phyloP scores from a whole-genome alignment of 1,140 invertebrate genomes.

The Coelopa frigida region DNA sequence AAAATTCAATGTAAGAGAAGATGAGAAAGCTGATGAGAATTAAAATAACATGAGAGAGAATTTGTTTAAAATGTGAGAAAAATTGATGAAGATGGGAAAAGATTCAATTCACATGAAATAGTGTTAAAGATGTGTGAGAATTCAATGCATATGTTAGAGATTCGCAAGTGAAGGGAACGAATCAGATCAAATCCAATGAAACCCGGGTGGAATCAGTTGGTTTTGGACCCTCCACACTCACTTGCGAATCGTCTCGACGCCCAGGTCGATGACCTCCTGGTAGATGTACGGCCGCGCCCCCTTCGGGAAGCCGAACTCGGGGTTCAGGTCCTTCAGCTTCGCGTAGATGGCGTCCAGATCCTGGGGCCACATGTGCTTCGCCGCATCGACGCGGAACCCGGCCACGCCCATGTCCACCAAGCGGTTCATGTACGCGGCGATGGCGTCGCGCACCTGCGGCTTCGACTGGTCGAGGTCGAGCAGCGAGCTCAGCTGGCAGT shows the following conservation, averaged over 20 bases:
- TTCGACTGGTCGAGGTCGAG: constrained; percentile 60
- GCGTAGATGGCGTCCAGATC: constrained; percentile 58
- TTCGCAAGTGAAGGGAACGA: too few relatives aligned
- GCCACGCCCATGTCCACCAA: constrained; percentile 67
- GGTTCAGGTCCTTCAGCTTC: constrained; percentile 54
- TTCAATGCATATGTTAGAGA: too few relatives aligned
- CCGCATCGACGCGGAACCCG: constrained; percentile 65
- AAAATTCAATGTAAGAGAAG: too few relatives aligned
- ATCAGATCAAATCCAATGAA: too few relatives aligned
- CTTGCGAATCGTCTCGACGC: constrained; percentile 49
- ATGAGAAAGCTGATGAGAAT: too few relatives aligned
- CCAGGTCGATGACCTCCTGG: constrained; percentile 77
- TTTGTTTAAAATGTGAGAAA: too few relatives aligned
- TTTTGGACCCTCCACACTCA: too few relatives aligned
- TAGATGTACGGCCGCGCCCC: constrained; percentile 59
- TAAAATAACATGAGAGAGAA: too few relatives aligned
- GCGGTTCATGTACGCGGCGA: constrained; percentile 59
- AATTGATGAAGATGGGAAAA: too few relatives aligned
- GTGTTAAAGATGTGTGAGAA: too few relatives aligned
- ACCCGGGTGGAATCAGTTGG: too few relatives aligned
- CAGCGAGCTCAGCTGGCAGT: constrained; percentile 63
- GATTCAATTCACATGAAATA: too few relatives aligned
- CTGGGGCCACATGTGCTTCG: constrained; percentile 75
- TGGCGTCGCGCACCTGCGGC: constrained; percentile 58
- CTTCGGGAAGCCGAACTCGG: constrained; percentile 51